Evolutionary conservation across 2,888 invertebrate genomes (phyloP), one percentile per base, ranked within the genome.

Genomic region (Drosophila maculinotata): DNA sequence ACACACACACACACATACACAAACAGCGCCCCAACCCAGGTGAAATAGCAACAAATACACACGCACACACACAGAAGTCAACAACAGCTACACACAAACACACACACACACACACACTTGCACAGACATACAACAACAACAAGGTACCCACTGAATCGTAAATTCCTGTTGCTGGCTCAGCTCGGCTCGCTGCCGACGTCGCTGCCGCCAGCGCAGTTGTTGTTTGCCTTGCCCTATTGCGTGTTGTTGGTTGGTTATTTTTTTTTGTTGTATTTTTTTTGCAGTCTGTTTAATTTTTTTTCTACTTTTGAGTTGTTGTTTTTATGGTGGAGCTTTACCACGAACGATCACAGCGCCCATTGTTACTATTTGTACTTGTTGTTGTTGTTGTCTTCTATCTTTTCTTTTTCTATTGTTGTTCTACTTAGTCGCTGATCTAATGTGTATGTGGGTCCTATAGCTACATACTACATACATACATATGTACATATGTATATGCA

Each of bases 171-270:
- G 84, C 88, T 88, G 84, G 77, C 69, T 81, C 74, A 75, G 79
- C 75, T 63, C 76, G 42, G 67, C 42, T 54, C 63, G 58, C 59
- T 54, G 73, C 66, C 53, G 58, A 49, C 64, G 73, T 47, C 58
- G 73, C 45, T 60, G 68, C 38, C 35, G 64, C 78, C 56, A 58
- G 39, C 60, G 71, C 83, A 79, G 82, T 79, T 83, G 83, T 83
- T 89, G 90, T 90, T 90, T 90, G 90, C 90, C 90, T 90, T 90
- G 90, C 90, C 90, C 90, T 90, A 90, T 90, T 90, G 90, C 90
- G 90, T 90, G 90, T 87, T 90, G 89, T 88, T 87, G 89, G 79
- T 87, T 68, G 69, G 53, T 54, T 60, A 38, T 59, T 53, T 64
- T 64, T 53, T 23, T 4, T 12, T 15, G 23, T 25, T 6, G 20